Evolutionary conservation across 2,888 invertebrate species (phyloP).

Genomic region (Drosophila cognata): DNA sequence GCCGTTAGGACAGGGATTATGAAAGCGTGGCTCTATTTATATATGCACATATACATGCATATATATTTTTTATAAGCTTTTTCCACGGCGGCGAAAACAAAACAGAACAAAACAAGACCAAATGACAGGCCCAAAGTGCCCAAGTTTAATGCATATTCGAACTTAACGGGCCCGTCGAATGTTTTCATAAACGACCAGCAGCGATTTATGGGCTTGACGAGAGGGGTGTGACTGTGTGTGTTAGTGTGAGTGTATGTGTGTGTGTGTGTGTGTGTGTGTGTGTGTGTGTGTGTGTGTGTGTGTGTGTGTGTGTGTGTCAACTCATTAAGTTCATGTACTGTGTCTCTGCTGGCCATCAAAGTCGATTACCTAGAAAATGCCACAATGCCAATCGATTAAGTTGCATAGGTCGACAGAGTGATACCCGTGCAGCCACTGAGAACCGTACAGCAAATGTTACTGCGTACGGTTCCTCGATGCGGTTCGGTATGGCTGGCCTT

Average conservation of each 20-base stretch:
- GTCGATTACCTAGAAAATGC: conserved; percentile 78
- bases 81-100: conserved; percentile 37
- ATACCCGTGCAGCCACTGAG: conserved; percentile 4
- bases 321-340: conserved; percentile 66
- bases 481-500: conserved; percentile 26
- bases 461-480: neutral
- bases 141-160: conserved; percentile 58
- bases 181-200: conserved; percentile 65
- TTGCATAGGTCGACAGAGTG: conserved; percentile 47
- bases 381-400: conserved; percentile 75
- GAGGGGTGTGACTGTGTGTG: no score
- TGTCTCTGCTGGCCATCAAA: conserved; percentile 63
- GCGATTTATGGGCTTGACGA: conserved; percentile 59
- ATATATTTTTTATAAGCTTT: conserved; percentile 54
- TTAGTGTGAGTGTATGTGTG: neutral
- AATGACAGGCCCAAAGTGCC: conserved; percentile 40
- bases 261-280: neutral
- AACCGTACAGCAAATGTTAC: neutral
- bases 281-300: neutral
- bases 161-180: conserved; percentile 57
- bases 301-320: conserved; percentile 14
- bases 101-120: conserved; percentile 37
- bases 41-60: neutral
- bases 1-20: conserved; percentile 44
- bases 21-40: conserved; percentile 57